Evolutionary conservation across 2,797 vertebrate species (phyloP).

Genomic region (Dryobates pubescens): DNA sequence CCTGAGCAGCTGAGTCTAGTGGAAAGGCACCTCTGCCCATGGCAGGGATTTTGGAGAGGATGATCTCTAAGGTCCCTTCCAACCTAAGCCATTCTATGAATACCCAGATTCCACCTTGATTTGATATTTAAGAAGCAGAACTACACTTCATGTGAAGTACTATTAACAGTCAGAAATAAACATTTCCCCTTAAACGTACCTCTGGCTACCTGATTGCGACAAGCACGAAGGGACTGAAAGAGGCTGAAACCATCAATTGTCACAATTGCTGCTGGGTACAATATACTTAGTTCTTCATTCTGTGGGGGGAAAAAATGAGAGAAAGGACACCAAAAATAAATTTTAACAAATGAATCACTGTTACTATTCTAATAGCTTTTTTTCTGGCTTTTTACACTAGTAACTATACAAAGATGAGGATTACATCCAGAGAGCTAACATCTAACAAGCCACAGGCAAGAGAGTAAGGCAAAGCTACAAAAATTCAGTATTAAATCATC

Average conservation of each 20-base stretch:
- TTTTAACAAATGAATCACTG: neutral
- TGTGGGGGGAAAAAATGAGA: conserved; percentile 53
- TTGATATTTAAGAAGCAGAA: neutral
- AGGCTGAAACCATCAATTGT: conserved; percentile 99
- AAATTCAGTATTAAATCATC: neutral
- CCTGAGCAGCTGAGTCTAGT: too few relatives aligned
- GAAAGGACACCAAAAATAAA: neutral
- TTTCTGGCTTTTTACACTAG: neutral
- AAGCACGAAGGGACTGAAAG: conserved; percentile 96
- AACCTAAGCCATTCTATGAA: neutral
- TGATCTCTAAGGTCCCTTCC: too few relatives aligned
- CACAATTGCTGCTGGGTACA: conserved; percentile 93
- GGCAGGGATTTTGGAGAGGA: too few relatives aligned
- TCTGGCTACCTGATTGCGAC: conserved; percentile 98
- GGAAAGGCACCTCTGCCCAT: too few relatives aligned
- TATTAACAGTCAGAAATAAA: neutral
- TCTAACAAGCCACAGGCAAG: neutral
- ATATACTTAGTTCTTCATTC: conserved; percentile 97
- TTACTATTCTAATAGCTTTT: neutral
- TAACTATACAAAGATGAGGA: neutral
- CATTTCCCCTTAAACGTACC: conserved; percentile 76
- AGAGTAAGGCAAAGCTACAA: neutral
- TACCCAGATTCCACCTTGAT: neutral
- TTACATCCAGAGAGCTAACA: neutral
- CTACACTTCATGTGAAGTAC: neutral